phyloP scores from a whole-genome alignment of 2,888 invertebrate genomes.

The Drosophila quinaria region DNA sequence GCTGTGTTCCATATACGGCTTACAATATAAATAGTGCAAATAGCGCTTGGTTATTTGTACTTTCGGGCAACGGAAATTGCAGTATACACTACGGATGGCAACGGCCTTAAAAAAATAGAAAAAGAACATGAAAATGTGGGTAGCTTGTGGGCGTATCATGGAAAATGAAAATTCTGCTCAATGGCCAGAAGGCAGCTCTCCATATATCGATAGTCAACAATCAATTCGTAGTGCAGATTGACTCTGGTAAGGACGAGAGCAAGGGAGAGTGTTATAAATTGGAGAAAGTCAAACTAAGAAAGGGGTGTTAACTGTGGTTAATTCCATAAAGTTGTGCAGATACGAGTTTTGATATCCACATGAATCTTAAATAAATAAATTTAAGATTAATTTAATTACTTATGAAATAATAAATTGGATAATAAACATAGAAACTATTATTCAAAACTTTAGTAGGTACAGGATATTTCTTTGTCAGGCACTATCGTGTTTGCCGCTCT shows the following conservation, averaged over 20 bases:
- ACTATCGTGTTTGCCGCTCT: too few relatives aligned
- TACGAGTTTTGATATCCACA: too few relatives aligned
- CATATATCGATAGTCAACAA: neutral
- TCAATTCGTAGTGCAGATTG: slow-evolving; percentile 10
- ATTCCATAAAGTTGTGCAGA: neutral
- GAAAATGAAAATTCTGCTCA: slow-evolving; percentile 11
- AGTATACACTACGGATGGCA: slow-evolving; percentile 9
- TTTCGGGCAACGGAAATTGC: slow-evolving; percentile 22
- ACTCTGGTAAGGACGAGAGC: neutral
- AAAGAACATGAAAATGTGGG: neutral
- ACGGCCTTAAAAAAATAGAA: neutral
- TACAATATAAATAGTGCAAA: neutral
- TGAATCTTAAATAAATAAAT: too few relatives aligned
- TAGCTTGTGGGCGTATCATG: neutral
- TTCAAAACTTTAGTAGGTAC: too few relatives aligned
- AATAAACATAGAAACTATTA: too few relatives aligned
- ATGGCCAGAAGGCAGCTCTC: neutral
- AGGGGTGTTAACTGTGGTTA: neutral
- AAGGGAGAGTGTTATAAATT: neutral
- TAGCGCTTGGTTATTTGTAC: neutral
- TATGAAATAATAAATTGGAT: too few relatives aligned
- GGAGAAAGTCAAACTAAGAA: neutral
- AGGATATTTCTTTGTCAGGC: too few relatives aligned
- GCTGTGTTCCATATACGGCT: neutral
- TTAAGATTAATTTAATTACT: too few relatives aligned